A percentile compares a stretch with the other conserved stretches of the same genome.
These are phyloP conservation scores for Hydractinia symbiolongicarpus DNA, from an alignment of 30 jellyfish, hydroid and myxozoan species.

Conservation along the genomic window DNA sequence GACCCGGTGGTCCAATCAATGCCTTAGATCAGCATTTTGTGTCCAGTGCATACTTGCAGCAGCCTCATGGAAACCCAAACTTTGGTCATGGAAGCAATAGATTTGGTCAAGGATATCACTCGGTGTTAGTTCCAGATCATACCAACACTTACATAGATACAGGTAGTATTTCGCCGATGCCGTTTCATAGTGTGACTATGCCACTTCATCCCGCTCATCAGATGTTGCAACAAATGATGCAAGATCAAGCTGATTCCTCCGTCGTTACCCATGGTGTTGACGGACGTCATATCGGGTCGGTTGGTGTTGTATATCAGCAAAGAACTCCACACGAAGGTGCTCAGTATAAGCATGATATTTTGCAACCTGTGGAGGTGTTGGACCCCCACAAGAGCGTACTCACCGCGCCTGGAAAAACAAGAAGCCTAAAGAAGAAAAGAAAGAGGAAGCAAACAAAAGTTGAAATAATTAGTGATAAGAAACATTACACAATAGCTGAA, in stretches of 20 bases:
- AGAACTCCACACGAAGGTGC: slow-evolving; percentile 5
- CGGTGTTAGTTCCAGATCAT: slow-evolving; percentile 28
- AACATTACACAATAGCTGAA: slow-evolving; percentile 3
- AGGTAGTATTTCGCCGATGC: slow-evolving; percentile 14
- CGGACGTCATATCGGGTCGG: slow-evolving; percentile 2
- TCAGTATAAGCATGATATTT: not conserved
- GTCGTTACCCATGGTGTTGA: slow-evolving; percentile 1
- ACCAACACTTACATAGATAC: slow-evolving; percentile 9
- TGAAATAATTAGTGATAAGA: not conserved
- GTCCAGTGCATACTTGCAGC: not conserved
- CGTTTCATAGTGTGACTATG: not conserved
- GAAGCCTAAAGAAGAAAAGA: not conserved
- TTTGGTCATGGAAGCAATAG: slow-evolving; percentile 16
- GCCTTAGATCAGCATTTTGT: slow-evolving; percentile 15
- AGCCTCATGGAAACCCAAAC: not conserved
- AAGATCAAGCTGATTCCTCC: slow-evolving; percentile 9
- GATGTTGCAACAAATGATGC: not conserved
- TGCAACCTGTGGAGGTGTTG: slow-evolving; percentile 2
- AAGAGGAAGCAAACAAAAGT: not conserved
- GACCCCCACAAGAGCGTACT: slow-evolving; percentile 7
- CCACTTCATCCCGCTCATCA: slow-evolving; percentile 23
- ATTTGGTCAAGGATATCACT: slow-evolving; percentile 13
- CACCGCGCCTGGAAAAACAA: not conserved
- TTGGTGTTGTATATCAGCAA: not conserved
- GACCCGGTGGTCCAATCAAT: slow-evolving; percentile 32